Evolutionary conservation across 2,888 invertebrate species (phyloP), one percentile per base, ranked within the genome.

Genomic region (Osmoderma eremita): DNA sequence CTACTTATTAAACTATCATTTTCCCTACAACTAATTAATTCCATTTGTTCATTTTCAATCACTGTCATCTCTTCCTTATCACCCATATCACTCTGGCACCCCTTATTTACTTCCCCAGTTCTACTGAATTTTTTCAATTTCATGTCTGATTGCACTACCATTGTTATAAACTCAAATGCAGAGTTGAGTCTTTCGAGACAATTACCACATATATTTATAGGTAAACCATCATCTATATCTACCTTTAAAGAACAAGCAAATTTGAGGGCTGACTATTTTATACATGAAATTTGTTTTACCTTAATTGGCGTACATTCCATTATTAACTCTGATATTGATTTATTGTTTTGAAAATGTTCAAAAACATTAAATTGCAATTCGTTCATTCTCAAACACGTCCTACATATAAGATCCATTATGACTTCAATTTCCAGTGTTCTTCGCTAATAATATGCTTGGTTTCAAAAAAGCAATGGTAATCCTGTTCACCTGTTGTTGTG

Each of bases 311-410:
- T 22, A 39, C 22, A 56, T n/a, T 56, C 54, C 54, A 58, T 45
- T 24, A 58, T 17, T 30, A 58, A 24, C 5, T 42, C 24, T 13
- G 42, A 15, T 30, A 58, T 8, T 12, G 45, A 13, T 45, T 45
- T 58, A 30, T 30, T 18, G 5, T 17, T 30, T 17, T 45, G 24
- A n/a, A 17, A 30, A 12, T 45, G 5, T 15, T 42, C 45, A 17
- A 58, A 58, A 15, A 45, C 45, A 24, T 42, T 42, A 13, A 24
- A 45, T 1, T 24, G 41, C 1, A 13, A 2, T 45, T 45, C 42
- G 15, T 17, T 58, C n/a, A 42, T 45, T 45, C 45, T 58, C 24
- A 45, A 30, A 8, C 45, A 58, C 30, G 58, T 45, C 30, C 58
- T 18, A 17, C 58, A 58, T 4, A 48, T 12, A 2, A 45, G 10